Percentiles rank a stretch among this genome's conserved stretches.
These are phyloP conservation scores for Heptranchias perlo DNA, from an alignment of 2,113 vertebrate genomes.

Conservation along the genomic window DNA sequence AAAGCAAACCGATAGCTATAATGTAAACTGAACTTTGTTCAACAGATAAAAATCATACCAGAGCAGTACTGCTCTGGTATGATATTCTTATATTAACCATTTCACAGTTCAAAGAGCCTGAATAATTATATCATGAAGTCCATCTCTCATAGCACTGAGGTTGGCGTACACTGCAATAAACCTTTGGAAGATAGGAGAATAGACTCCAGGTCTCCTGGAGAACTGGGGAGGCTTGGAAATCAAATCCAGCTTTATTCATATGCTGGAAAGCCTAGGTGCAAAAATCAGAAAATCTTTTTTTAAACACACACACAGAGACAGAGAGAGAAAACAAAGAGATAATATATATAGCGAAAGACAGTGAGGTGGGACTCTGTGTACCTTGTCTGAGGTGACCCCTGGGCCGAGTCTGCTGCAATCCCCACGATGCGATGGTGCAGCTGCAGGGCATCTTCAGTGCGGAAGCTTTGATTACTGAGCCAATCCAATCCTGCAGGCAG, in stretches of 20 bases:
- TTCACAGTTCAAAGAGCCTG: not conserved
- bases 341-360: not conserved
- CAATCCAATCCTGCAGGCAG: constrained; percentile 71
- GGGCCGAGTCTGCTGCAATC: constrained; percentile 40
- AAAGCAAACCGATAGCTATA: not conserved
- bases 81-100: not conserved
- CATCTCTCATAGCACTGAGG: not conserved
- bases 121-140: not conserved
- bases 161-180: not conserved
- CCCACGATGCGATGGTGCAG: constrained; percentile 59
- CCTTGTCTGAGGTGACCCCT: constrained; percentile 47
- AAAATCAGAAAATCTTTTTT: too few species aligned
- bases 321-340: constrained; percentile 39
- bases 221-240: too few species aligned
- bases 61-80: not conserved
- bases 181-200: not conserved
- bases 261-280: too few species aligned
- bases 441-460: constrained; percentile 55
- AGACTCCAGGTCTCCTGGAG: too few species aligned
- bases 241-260: too few species aligned
- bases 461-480: constrained; percentile 84
- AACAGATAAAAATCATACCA: not conserved
- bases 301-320: too few species aligned
- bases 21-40: not conserved
- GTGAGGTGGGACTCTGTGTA: constrained; percentile 41